Evolutionary conservation across 2,113 vertebrate species (phyloP).

Genomic region (Hiodon tergisus): DNA sequence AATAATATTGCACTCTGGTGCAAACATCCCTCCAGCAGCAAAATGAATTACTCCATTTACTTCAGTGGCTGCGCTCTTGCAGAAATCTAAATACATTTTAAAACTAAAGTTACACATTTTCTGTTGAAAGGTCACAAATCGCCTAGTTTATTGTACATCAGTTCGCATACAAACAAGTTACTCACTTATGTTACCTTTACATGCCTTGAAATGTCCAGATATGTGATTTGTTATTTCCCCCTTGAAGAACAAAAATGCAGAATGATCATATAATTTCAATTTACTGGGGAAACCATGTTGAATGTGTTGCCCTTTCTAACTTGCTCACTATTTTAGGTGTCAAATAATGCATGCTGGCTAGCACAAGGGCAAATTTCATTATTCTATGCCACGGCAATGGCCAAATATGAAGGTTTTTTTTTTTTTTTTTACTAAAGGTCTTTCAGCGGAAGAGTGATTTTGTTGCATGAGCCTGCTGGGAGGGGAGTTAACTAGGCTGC

Average conservation of each 20-base stretch:
- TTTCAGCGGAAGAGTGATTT: neutral
- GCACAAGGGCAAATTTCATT: conserved; percentile 24
- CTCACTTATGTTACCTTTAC: no score
- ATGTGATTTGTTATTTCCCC: neutral
- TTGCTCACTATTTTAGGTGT: neutral
- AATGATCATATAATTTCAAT: neutral
- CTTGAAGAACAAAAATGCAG: neutral
- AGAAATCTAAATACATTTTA: no score
- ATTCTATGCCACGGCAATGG: conserved; percentile 20
- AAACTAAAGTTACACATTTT: no score
- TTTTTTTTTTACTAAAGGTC: conserved; percentile 9
- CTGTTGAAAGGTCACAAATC: no score
- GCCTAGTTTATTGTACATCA: no score
- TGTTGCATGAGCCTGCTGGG: neutral
- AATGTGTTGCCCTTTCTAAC: neutral
- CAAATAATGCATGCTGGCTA: neutral
- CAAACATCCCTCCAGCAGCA: no score
- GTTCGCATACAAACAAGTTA: no score
- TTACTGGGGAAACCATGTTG: neutral
- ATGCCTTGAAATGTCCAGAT: neutral
- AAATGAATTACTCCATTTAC: no score
- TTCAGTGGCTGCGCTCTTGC: no score
- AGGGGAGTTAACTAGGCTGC: conserved; percentile 24
- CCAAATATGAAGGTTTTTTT: neutral
- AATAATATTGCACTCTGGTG: neutral